A percentile compares a stretch with the other conserved stretches of the same genome.
Evolutionary conservation across 2,797 vertebrate genomes (phyloP).

Genomic region (Sphenodon punctatus): DNA sequence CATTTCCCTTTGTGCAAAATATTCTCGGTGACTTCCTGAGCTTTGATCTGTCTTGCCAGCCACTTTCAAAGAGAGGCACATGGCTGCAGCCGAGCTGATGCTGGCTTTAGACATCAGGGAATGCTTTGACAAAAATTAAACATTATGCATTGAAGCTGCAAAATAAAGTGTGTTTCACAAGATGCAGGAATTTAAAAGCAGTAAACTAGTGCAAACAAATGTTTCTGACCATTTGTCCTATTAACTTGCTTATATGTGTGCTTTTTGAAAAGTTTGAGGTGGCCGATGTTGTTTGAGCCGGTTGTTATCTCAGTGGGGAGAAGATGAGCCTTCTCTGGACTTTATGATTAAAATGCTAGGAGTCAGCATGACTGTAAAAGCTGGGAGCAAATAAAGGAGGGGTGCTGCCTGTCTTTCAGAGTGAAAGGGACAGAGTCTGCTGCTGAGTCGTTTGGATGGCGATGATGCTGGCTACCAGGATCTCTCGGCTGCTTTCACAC

Average conservation of each 20-base stretch:
- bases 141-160: background rate
- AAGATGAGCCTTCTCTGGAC: constrained; percentile 33
- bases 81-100: accelerated
- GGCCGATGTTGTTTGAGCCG: background rate
- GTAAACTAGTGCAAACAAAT: background rate
- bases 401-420: constrained; percentile 66
- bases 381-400: constrained; percentile 33
- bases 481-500: constrained; percentile 63
- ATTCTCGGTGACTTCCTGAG: background rate
- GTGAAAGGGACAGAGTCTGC: background rate
- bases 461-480: constrained; percentile 64
- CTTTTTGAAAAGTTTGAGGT: background rate
- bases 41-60: background rate
- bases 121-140: background rate
- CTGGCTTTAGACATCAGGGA: background rate
- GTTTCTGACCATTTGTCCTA: background rate
- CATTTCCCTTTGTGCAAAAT: background rate
- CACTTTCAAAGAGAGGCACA: background rate
- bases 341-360: constrained; percentile 7
- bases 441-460: background rate
- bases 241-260: background rate
- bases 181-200: background rate
- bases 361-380: constrained; percentile 34
- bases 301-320: background rate
- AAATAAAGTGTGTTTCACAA: background rate